Conservation (phyloP, 2,888 invertebrate genomes). For the Limnephilus lunatus region DNA sequence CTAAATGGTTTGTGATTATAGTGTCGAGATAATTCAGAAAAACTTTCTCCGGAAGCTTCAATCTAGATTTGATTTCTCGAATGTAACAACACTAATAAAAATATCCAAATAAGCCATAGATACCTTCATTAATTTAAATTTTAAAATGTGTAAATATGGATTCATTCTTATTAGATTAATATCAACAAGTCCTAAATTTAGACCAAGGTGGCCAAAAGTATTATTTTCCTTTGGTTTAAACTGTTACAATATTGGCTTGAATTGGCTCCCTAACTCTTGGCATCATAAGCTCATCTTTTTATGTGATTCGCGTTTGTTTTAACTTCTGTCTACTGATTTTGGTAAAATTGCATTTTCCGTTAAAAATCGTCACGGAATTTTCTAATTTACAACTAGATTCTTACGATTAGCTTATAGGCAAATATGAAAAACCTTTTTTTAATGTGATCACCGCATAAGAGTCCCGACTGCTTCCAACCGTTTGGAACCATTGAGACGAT, state of each 20-base stretch:
- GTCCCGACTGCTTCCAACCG: no score
- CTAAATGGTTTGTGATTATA: neutral
- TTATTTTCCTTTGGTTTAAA: neutral
- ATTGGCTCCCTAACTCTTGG: neutral
- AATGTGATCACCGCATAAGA: no score
- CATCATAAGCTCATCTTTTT: no score
- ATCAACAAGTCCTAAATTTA: neutral
- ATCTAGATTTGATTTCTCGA: neutral
- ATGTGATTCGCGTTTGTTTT: no score
- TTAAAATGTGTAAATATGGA: neutral
- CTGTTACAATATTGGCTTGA: neutral
- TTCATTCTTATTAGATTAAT: neutral
- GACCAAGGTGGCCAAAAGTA: neutral
- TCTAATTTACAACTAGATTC: no score
- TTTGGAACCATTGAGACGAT: no score
- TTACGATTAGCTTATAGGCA: no score
- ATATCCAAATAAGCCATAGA: neutral
- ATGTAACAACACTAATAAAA: neutral
- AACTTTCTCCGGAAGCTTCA: neutral
- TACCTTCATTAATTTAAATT: neutral
- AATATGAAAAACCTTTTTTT: no score
- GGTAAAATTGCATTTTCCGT: no score
- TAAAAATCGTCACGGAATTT: no score
- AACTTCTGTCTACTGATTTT: no score
- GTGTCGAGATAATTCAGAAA: neutral